phyloP scores from a whole-genome alignment of 2,113 vertebrate species.

The Apteryx owenii region DNA sequence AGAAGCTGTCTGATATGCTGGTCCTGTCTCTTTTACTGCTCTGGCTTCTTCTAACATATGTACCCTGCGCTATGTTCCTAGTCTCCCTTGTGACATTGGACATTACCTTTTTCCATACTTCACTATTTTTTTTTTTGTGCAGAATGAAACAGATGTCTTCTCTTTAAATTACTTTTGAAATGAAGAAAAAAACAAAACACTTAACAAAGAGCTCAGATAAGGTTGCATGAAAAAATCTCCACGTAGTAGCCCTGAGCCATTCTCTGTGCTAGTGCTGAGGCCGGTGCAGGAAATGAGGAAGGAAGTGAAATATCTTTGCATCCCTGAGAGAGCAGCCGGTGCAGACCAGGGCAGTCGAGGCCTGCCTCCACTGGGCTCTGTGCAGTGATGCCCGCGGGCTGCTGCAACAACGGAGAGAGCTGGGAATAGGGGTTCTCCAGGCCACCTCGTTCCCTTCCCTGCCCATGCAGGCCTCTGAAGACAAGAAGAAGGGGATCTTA shows the following conservation, averaged over 20 bases:
- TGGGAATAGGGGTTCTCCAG: neutral
- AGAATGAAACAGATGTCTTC: neutral
- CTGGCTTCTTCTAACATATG: neutral
- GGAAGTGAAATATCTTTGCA: neutral
- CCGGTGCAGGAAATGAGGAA: neutral
- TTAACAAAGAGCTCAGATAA: neutral
- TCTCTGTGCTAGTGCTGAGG: neutral
- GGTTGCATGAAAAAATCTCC: neutral
- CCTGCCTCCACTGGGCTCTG: neutral
- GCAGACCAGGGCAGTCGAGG: neutral
- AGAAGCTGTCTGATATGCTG: neutral
- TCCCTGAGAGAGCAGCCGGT: rapidly evolving
- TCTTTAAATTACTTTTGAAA: neutral
- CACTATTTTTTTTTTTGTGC: neutral
- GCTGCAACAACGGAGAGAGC: neutral
- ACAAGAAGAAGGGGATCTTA: neutral
- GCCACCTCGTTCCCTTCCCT: neutral
- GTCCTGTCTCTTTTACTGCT: neutral
- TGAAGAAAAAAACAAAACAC: neutral
- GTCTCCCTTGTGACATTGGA: neutral
- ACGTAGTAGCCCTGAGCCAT: rapidly evolving
- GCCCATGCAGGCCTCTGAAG: neutral
- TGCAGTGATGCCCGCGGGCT: neutral
- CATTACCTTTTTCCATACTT: neutral
- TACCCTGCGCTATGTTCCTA: neutral